phyloP scores from a whole-genome alignment of 1,140 invertebrate genomes.

The Cydia strobilella region DNA sequence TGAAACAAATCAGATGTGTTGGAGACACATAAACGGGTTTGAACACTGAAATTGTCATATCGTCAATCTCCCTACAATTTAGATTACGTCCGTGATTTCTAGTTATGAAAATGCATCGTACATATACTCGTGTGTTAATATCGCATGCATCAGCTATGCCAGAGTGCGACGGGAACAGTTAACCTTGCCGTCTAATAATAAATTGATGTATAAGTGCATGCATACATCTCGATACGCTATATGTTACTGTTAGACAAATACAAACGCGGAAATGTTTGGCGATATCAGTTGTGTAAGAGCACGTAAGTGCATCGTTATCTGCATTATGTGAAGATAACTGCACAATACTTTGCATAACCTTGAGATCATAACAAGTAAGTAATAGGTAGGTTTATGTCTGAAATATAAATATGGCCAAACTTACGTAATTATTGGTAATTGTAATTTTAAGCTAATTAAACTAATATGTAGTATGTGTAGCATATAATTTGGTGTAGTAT shows the following conservation, averaged over 20 bases:
- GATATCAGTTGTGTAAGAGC: slow-evolving; percentile 22
- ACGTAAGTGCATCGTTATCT: slow-evolving; percentile 18
- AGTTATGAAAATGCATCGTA: slow-evolving; percentile 15
- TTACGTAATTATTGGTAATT: neutral
- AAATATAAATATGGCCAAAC: neutral
- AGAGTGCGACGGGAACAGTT: slow-evolving; percentile 62
- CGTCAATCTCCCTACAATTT: neutral
- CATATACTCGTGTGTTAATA: slow-evolving; percentile 38
- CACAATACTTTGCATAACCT: neutral
- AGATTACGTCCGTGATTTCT: neutral
- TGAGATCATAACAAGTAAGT: neutral
- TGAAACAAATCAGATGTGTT: neutral
- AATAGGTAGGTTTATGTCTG: neutral
- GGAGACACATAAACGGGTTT: neutral
- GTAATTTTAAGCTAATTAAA: neutral
- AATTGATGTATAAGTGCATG: slow-evolving; percentile 68
- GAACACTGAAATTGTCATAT: neutral
- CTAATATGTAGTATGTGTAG: too few species aligned
- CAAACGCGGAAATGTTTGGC: slow-evolving; percentile 42
- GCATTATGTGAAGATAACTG: neutral
- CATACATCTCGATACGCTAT: slow-evolving; percentile 57
- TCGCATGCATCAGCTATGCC: slow-evolving; percentile 20
- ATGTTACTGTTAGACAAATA: slow-evolving; percentile 52
- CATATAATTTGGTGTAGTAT: too few species aligned
- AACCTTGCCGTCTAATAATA: slow-evolving; percentile 79